Conservation (phyloP, 2,797 vertebrate species). For the Oryzias dopingdopingensis region DNA sequence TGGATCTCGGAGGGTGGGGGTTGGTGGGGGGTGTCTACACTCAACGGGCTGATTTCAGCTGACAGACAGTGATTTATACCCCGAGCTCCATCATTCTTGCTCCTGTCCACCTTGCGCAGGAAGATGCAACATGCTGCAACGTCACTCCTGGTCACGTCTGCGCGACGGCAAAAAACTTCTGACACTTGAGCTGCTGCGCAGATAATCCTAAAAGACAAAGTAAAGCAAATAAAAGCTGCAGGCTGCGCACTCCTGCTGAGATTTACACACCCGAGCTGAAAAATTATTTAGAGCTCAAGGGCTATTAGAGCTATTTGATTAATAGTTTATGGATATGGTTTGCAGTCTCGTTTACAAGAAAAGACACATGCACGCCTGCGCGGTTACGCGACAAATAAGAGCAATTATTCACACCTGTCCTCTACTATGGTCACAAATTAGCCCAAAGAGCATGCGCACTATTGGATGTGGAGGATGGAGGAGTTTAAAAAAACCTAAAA, state of each 20-base stretch:
- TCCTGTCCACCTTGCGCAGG: conserved; percentile 83
- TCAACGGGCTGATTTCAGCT: conserved; percentile 82
- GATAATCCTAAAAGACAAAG: conserved; percentile 3
- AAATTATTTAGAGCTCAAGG: conserved; percentile 45
- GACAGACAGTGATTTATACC: conserved; percentile 83
- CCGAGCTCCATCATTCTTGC: conserved; percentile 87
- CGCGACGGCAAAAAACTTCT: conserved; percentile 67
- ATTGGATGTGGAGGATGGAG: conserved; percentile 26
- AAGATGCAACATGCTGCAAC: conserved; percentile 84
- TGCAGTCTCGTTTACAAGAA: conserved; percentile 6
- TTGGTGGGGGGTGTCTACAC: conserved; percentile 74
- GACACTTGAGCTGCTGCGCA: conserved; percentile 46
- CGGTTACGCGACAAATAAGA: conserved; percentile 42
- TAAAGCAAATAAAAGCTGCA: conserved; percentile 1
- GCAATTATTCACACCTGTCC: conserved; percentile 48
- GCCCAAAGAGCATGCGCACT: conserved; percentile 42
- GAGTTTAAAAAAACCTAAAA: too few species aligned
- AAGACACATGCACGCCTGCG: conserved; percentile 12
- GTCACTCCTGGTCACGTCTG: conserved; percentile 91
- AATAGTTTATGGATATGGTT: conserved; percentile 51
- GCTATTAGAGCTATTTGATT: conserved; percentile 53
- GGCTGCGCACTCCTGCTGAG: conserved; percentile 19
- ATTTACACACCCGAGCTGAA: conserved; percentile 39
- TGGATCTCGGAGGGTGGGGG: not conserved
- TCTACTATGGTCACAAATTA: conserved; percentile 60